A percentile compares a stretch with the other conserved stretches of the same genome.
These are phyloP conservation scores for Pollenia amentaria DNA, from an alignment of 2,888 invertebrate genomes.

Conservation along the genomic window DNA sequence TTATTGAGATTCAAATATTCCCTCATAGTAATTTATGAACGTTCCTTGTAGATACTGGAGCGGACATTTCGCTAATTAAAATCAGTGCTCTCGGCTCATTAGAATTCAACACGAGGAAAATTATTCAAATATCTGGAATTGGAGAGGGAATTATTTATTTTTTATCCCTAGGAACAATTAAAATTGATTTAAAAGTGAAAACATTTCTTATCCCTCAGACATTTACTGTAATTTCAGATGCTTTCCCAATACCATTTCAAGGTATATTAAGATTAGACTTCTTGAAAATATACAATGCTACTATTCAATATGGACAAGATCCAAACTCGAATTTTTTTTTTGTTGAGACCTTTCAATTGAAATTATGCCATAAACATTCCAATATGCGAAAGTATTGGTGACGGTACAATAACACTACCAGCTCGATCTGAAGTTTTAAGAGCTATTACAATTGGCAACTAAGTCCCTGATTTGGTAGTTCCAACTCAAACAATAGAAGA, in stretches of 20 bases:
- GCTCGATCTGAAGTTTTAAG: neutral
- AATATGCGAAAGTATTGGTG: neutral
- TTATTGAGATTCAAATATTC: neutral
- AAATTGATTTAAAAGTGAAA: constrained; percentile 18
- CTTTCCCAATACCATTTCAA: neutral
- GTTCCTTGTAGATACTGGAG: constrained; percentile 8
- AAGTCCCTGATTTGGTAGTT: constrained; percentile 5
- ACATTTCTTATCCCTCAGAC: too few relatives aligned
- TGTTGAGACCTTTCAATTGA: neutral
- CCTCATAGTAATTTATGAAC: neutral
- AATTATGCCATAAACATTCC: constrained; percentile 1
- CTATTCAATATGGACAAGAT: constrained; percentile 11
- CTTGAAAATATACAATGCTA: constrained; percentile 18
- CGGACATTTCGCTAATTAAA: constrained; percentile 16
- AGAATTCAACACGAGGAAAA: neutral
- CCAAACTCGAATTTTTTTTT: constrained; percentile 4
- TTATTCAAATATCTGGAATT: constrained; percentile 18
- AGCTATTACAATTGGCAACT: too few relatives aligned
- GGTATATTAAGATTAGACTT: constrained; percentile 10
- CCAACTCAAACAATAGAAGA: neutral
- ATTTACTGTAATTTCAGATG: too few relatives aligned
- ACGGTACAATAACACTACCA: neutral
- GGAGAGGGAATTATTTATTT: neutral
- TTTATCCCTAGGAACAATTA: constrained; percentile 13
- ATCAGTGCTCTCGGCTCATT: neutral